These are phyloP conservation scores for Decapterus maruadsi DNA, from an alignment of 2,797 vertebrate species.

Conservation along the genomic window DNA sequence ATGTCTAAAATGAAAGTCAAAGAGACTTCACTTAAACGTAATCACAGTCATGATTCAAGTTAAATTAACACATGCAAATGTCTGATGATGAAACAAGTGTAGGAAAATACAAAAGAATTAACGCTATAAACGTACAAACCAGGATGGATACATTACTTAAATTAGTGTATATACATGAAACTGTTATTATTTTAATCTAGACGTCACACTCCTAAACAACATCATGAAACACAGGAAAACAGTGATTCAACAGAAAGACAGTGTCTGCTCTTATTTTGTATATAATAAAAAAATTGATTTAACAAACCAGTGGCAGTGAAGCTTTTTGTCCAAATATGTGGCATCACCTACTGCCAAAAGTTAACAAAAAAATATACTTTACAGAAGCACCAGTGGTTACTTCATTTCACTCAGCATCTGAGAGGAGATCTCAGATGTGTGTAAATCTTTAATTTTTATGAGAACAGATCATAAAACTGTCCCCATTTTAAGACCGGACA, in stretches of 20 bases:
- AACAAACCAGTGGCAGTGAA: conserved; percentile 20
- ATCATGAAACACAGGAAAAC: conserved; percentile 9
- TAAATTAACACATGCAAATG: background rate
- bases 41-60: conserved; percentile 17
- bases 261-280: conserved; percentile 9
- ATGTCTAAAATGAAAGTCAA: conserved; percentile 25
- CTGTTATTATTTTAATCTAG: conserved; percentile 14
- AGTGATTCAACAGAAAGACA: conserved; percentile 15
- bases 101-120: conserved; percentile 37
- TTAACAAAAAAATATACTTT: conserved; percentile 8
- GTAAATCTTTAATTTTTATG: background rate
- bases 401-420: conserved; percentile 6
- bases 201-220: background rate
- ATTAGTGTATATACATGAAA: background rate
- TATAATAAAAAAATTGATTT: conserved; percentile 5
- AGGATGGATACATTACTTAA: conserved; percentile 12
- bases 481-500: background rate
- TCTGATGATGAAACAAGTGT: conserved; percentile 5
- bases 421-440: conserved; percentile 13
- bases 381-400: conserved; percentile 10
- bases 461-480: conserved; percentile 1
- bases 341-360: conserved; percentile 18
- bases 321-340: background rate
- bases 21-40: background rate
- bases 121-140: conserved; percentile 10